Evolutionary conservation across 1,140 invertebrate genomes (phyloP).

Genomic region (Drosophila trapezifrons): DNA sequence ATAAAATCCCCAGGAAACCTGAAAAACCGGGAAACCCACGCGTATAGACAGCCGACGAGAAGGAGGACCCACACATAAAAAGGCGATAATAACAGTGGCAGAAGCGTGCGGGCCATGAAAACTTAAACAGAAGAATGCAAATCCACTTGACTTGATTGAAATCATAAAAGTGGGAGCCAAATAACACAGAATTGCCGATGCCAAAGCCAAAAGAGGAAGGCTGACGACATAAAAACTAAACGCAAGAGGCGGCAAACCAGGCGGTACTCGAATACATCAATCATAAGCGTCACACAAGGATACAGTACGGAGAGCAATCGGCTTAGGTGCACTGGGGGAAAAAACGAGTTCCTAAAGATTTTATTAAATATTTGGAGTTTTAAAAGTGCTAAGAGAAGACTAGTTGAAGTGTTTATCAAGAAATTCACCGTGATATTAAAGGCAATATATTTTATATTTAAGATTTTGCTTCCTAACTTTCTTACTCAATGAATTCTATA

Average conservation of each 20-base stretch:
- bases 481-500: too few species aligned
- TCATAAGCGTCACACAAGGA: constrained; percentile 47
- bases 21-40: constrained; percentile 2
- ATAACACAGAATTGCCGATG: constrained; percentile 56
- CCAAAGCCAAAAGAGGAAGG: not conserved
- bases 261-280: constrained; percentile 61
- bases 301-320: constrained; percentile 12
- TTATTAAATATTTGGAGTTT: too few species aligned
- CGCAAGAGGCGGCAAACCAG: constrained; percentile 20
- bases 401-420: not conserved
- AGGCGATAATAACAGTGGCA: constrained; percentile 56
- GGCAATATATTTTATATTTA: not conserved
- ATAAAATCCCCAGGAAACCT: constrained; percentile 39
- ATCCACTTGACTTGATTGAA: constrained; percentile 82
- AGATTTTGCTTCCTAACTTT: not conserved
- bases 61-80: constrained; percentile 22
- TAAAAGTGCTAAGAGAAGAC: not conserved
- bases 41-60: constrained; percentile 2
- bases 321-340: constrained; percentile 11
- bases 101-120: constrained; percentile 53
- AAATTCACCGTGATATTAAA: not conserved
- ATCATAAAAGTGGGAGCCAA: constrained; percentile 57
- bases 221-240: constrained; percentile 69
- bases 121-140: constrained; percentile 64
- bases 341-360: not conserved